Evolutionary conservation across 2,888 invertebrate genomes (phyloP), one percentile per base, ranked within the genome.

Genomic region (Pseudoips prasinana): DNA sequence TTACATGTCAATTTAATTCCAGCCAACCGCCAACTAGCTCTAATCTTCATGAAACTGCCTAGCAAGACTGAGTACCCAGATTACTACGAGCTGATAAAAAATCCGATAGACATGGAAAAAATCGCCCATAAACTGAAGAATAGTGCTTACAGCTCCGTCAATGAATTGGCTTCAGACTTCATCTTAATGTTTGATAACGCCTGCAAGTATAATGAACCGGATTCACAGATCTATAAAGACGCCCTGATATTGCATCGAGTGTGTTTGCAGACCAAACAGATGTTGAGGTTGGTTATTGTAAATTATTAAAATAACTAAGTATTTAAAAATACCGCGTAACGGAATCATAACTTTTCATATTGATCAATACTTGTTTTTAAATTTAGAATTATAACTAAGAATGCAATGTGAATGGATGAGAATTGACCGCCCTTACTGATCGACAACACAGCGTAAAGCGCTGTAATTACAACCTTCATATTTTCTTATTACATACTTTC

Each of bases 151-250:
- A 93, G 93, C 28, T 92, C 91, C 9, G 90, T 98, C 10, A 97
- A 97, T 52, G 97, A 98, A 46, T 79, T 98, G 30, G 94, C 96
- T 0, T 92, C 94, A 0, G 98, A 98, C 81, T 94, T 98, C 57
- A 92, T 95, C 56, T 84, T 97, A 28, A 98, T 98, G 97, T 95
- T 98, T 58, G 97, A 97, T 63, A 98, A 98, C 73, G 98, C 98
- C 1, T 98, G 97, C 89, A 97, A 96, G 71, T 98, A 97, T 70
- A 98, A 98, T 73, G 98, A 98, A 69, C 98, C 98, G 0, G 98
- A 98, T 69, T 98, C 98, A 0, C 96, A 97, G 78, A 97, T 98
- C 48, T 98, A 98, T 73, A 98, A 98, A 86, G 98, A 99, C 79
- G 98, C 98, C 0, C 87, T 99, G 54, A 94, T 96, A 10, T 80